Base-by-base conservation (phyloP, 2,888 invertebrate genomes). In the Druceiella hillmani region DNA sequence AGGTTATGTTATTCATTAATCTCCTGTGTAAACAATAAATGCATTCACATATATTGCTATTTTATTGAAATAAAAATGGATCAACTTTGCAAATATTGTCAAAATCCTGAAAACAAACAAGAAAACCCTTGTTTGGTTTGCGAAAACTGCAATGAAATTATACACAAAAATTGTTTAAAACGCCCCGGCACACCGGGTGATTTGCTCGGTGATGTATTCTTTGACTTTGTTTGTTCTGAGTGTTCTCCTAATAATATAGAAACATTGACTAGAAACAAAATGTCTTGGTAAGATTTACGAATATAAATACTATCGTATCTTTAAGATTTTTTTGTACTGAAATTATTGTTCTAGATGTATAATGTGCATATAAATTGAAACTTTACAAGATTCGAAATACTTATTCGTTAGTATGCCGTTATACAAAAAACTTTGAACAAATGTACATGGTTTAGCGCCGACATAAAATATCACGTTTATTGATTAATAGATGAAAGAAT, bases 131-230 rank as follows among this genome's bases (percentile, higher is more conserved):
- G 78, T 13, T 57, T 87, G 28, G 61, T 68, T 33, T 87, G 87
- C 52, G 60, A 61, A 17, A 61, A 55, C 17, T 87, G 87, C 52
- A 55, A 65, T 4, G 58, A 61, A 44, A 71, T 69, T 46, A 77
- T 85, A 6, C 87, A 87, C 54, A 57, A 81, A 10, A 62, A 66
- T 14, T 88, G 88, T 53, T 61, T 87, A 17, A 71, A 72, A 46
- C 66, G 79, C 14, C 77, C 77, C 1, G 75, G 79, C 6, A 79
- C 84, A 1, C 86, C 87, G 0, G 82, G 82, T 1, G 79, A 82
- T 43, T 70, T 87, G 9, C 55, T 75, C 1, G 83, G 87, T 6
- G 88, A 88, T 67, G 75, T 86, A 3, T 88, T 87, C 58, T 88
- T 83, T 47, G 74, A 76, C 45, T 82, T 80, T 41, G 78, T 74